A percentile compares a stretch with the other conserved stretches of the same genome.
Conservation (phyloP, 2,888 invertebrate species). For the Synanthedon vespiformis region DNA sequence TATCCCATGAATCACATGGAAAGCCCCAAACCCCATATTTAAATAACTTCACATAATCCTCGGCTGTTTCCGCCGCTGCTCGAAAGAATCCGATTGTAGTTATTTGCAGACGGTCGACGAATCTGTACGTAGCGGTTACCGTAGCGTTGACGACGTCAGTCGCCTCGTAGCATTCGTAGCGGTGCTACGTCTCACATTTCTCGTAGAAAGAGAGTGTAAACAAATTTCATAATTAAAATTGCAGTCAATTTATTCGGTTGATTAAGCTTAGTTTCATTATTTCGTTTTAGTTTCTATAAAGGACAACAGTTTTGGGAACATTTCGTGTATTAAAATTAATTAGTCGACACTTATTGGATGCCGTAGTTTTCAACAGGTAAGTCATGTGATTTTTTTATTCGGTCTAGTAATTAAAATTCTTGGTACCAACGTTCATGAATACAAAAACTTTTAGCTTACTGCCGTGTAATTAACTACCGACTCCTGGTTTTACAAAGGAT, state of each 20-base stretch:
- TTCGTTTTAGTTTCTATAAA: no score
- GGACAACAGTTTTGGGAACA: no score
- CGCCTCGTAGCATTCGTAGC: conserved; percentile 46
- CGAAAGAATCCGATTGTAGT: conserved; percentile 34
- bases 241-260: no score
- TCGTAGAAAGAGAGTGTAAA: not conserved
- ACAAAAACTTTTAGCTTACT: not conserved
- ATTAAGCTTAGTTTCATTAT: no score
- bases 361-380: conserved; percentile 24
- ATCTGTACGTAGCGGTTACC: conserved; percentile 21
- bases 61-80: conserved; percentile 39
- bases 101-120: conserved; percentile 29
- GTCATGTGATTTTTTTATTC: conserved; percentile 5
- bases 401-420: not conserved
- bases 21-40: conserved; percentile 10
- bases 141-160: conserved; percentile 44
- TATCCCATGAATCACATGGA: not conserved
- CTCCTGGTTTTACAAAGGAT: not conserved
- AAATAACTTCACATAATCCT: conserved; percentile 35
- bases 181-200: conserved; percentile 7
- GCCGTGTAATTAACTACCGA: not conserved
- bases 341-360: conserved; percentile 15
- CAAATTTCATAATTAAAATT: not conserved
- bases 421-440: not conserved
- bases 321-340: no score